Conservation (phyloP, 2,888 invertebrate genomes). For the Rotaria macrura region DNA sequence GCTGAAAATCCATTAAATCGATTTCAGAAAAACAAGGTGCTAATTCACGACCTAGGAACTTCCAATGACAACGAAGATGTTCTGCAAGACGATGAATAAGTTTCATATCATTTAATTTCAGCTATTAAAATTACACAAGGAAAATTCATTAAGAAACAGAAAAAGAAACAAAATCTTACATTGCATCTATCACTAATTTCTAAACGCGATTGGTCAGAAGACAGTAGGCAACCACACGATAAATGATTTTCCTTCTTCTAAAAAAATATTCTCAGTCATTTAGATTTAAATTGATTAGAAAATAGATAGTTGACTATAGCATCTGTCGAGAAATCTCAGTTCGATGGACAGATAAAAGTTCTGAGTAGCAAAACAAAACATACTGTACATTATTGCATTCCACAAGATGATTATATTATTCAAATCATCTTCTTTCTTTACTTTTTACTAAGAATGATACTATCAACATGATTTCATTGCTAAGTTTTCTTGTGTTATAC, state of each 20-base stretch:
- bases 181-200: background rate
- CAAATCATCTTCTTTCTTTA: too few species aligned
- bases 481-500: background rate
- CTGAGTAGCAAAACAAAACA: too few species aligned
- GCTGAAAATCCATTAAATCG: background rate
- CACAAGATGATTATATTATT: too few species aligned
- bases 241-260: background rate
- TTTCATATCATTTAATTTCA: background rate
- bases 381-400: too few species aligned
- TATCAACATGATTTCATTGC: too few species aligned
- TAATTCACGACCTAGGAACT: background rate
- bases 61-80: background rate
- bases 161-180: background rate
- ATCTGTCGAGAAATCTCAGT: too few species aligned
- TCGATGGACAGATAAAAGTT: too few species aligned
- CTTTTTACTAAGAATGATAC: too few species aligned
- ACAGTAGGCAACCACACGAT: background rate
- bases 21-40: background rate
- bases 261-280: background rate
- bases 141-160: background rate
- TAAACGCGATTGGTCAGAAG: background rate
- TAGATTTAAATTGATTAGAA: too few species aligned
- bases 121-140: background rate
- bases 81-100: background rate
- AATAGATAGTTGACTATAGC: too few species aligned